Base-by-base conservation (phyloP, 2,797 vertebrate species). In the Coracias cyanogaster region DNA sequence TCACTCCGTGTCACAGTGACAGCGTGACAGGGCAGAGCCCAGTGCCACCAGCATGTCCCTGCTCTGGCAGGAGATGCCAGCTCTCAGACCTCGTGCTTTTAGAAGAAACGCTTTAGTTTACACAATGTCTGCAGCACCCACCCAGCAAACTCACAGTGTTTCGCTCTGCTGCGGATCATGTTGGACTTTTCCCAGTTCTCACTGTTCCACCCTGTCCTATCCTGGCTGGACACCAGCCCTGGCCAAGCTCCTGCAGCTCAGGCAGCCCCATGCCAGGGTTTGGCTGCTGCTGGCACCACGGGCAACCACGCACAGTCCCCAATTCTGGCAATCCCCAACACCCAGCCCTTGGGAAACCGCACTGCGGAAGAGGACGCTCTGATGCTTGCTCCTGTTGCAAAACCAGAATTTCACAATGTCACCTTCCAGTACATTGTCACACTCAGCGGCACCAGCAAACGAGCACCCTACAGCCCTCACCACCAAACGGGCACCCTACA, bases 251-350 rank as follows among this genome's bases (percentile, higher is more conserved):
- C 49, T 15, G 39, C 31, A 41, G 58, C 46, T 41, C 21, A 13
- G 61, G 41, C 37, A 39, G 35, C 74, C 43, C 66, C 3, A 1
- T 35, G 26, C 31, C 51, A 19, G 49, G n/a, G 41, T 6, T 29
- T 3, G 2, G 39, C 64, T 28, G n/a, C 54, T 76, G 52, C 43
- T 4, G 1, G 33, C 10, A 28, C 29, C 7, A 5, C 1, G 2
- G 33, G 29, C 21, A n/a, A 45, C 49, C 41, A 13, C 3, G 1
- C 6, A 3, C 4, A 13, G 16, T n/a, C 21, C 39, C 39, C 48
- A 18, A 37, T 49, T 37, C 43, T 24, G 48, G 26, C 51, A 24
- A 58, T 21, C 4, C 31, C 43, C 7, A 2, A n/a, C 49, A 26
- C 17, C 49, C 14, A 3, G 20, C 28, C 28, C 54, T 57, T 48